Base-by-base conservation (phyloP, 1,140 invertebrate species). In the Drosophila sp. region DNA sequence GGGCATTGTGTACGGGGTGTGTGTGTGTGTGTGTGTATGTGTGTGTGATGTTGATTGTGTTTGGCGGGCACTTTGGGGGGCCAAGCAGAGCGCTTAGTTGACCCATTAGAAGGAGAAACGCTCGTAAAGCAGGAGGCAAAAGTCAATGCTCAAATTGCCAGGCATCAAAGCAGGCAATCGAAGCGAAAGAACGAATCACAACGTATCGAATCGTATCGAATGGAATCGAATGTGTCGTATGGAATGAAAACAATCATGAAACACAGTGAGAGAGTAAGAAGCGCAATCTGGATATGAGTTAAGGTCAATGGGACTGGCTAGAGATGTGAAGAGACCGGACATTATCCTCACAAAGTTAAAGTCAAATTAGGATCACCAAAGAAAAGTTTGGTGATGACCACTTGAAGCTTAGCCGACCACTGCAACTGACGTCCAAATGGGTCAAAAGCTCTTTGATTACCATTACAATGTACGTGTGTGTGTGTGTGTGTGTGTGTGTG, bases 81-180 rank as follows among this genome's bases (percentile, higher is more conserved):
- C 72, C 69, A 46, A 61, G 54, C 75, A 72, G 41, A 64, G 61
- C 73, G 81, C 81, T 81, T 78, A 81, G 82, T 76, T 82, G 82
- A 72, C 83, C 83, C 76, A 79, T 86, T 89, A 78, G 83, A 89
- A 63, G 57, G 63, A 65, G 67, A 69, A 66, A 62, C 36, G 59
- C 48, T 87, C 78, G 78, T 81, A 82, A 82, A 72, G 14, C 74
- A 78, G 61, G 50, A 43, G 63, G 45, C 72, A 89, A 79, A 89
- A 87, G 72, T 89, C 83, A 89, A 77, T 76, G 69, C 36, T 13
- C 45, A 80, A 86, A 86, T 66, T 74, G 64, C 58, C 71, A 63
- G 82, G 78, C 82, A 81, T 87, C 82, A 82, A 89, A 89, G 53
- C 76, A 82, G 83, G 89, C 83, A 87, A 89, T 87, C 67, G 76